phyloP scores from a whole-genome alignment of 2,888 invertebrate genomes.

The Xanthorhoe designata region DNA sequence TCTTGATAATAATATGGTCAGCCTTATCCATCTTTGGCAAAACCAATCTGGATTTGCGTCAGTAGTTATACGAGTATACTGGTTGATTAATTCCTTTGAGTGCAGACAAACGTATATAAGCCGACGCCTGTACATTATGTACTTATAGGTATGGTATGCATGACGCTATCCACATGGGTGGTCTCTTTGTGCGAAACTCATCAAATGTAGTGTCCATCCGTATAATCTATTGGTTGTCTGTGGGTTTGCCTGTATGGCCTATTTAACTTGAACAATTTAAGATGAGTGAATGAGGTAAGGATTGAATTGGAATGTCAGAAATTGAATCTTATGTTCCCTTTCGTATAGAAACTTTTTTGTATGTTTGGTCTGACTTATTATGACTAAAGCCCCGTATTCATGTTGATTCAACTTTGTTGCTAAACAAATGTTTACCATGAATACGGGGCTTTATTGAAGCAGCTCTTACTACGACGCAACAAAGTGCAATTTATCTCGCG shows the following conservation, averaged over 20 bases:
- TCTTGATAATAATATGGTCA: not conserved
- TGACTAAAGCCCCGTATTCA: too few relatives aligned
- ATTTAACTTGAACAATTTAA: not conserved
- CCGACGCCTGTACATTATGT: not conserved
- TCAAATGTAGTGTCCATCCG: conserved; percentile 5
- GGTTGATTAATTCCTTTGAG: conserved; percentile 19
- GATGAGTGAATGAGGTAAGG: not conserved
- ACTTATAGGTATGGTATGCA: not conserved
- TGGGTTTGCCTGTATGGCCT: not conserved
- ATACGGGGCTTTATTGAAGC: too few relatives aligned
- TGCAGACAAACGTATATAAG: not conserved
- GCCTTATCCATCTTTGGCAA: not conserved
- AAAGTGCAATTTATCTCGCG: too few relatives aligned
- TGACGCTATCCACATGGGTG: conserved; percentile 9
- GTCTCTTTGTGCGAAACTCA: conserved; percentile 15
- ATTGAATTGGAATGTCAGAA: too few relatives aligned
- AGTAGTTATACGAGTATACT: not conserved
- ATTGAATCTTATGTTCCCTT: too few relatives aligned
- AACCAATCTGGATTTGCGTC: conserved; percentile 7
- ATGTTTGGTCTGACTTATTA: too few relatives aligned
- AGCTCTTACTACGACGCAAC: too few relatives aligned
- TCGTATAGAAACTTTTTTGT: too few relatives aligned
- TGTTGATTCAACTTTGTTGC: too few relatives aligned
- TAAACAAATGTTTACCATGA: too few relatives aligned
- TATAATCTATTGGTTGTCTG: not conserved